A percentile compares a stretch with the other conserved stretches of the same genome.
phyloP scores from a whole-genome alignment of 2,113 vertebrate genomes.

The Emydura subglobosa region DNA sequence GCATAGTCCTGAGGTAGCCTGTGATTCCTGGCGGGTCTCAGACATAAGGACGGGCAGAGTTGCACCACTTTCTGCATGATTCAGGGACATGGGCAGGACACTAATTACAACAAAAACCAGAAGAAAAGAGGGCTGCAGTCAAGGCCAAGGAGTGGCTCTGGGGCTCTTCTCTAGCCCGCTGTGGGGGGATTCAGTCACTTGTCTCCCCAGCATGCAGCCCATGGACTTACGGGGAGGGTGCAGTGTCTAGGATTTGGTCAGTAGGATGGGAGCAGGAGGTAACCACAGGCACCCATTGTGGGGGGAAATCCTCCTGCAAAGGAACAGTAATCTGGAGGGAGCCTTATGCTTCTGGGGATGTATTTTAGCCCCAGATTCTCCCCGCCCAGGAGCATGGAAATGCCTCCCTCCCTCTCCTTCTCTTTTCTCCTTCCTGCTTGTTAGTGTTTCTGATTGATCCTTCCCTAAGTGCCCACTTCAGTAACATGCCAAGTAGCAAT shows the following conservation, averaged over 20 bases:
- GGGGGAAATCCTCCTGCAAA: background rate
- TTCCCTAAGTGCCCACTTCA: background rate
- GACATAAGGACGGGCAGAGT: background rate
- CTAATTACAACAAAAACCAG: background rate
- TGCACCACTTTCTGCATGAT: background rate
- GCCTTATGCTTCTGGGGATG: background rate
- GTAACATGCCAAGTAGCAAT: background rate
- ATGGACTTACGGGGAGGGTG: background rate
- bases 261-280: background rate
- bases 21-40: too few relatives aligned
- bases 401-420: background rate
- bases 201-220: background rate
- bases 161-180: background rate
- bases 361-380: background rate
- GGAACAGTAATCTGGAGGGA: background rate
- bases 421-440: background rate
- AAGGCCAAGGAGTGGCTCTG: background rate
- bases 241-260: background rate
- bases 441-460: background rate
- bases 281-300: background rate
- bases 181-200: background rate
- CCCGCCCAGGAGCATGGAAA: background rate
- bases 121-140: background rate
- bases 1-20: background rate
- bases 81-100: background rate